Evolutionary conservation across 2,888 invertebrate genomes (phyloP), one percentile per base, ranked within the genome.

Genomic region (Catotricha subobsoleta): DNA sequence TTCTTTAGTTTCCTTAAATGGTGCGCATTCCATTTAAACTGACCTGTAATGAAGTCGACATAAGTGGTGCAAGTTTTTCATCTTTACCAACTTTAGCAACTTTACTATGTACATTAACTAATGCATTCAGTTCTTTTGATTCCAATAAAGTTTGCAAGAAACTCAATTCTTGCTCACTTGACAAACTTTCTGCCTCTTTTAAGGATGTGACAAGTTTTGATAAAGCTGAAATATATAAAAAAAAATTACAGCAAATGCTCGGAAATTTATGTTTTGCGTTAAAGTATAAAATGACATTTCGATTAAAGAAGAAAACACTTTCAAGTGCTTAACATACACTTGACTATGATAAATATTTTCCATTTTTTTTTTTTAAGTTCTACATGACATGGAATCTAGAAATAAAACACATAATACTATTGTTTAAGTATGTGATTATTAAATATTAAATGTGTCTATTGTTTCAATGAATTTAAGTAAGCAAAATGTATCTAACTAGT

Each of bases 101-200:
- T 64, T 83, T 84, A 57, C 87, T 87, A 60, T 90, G 88, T 45
- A 88, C 87, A 65, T 86, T 83, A 21, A 90, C 86, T 50, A 91
- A 67, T 25, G 90, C 88, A 64, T 88, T 82, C 2, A 91, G 70
- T 58, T 88, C 84, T 60, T 80, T 83, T 6, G 86, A 87, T 58
- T 82, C 82, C 38, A 91, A 66, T 39, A 90, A 65, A 48, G 80
- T 80, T 62, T 78, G 82, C 10, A 90, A 68, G 58, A 90, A 90
- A 36, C 78, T 79, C 47, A 87, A 72, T 65, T 90, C 90, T 62
- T 87, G 84, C 50, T 87, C 86, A 46, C 80, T 80, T 44, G 74
- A 72, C 28, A 80, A 64, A 42, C 73, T 70, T 52, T 76, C 76
- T 31, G 81, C 78, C 60, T 86, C 82, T 62, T 83, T 81, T 49